Evolutionary conservation across 2,797 vertebrate genomes (phyloP).

Genomic region (Megaceryle alcyon): DNA sequence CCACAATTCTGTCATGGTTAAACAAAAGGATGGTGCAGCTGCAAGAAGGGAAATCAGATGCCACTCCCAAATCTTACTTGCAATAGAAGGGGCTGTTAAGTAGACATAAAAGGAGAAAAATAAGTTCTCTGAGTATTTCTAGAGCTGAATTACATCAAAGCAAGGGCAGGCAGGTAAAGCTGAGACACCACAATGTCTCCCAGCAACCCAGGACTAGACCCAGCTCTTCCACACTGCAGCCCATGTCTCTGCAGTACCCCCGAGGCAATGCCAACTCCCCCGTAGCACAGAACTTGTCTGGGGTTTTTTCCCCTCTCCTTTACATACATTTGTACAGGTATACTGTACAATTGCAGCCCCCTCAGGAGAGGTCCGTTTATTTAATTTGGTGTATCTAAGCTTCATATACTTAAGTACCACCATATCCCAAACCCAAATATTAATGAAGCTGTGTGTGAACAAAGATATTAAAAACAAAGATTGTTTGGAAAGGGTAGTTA

Average conservation of each 20-base stretch:
- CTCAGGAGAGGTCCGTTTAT: background rate
- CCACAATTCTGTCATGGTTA: fast-evolving
- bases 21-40: background rate
- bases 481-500: background rate
- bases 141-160: background rate
- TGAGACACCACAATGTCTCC: background rate
- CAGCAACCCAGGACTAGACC: background rate
- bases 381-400: background rate
- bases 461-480: background rate
- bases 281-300: background rate
- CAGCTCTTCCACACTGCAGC: background rate
- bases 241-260: background rate
- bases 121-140: background rate
- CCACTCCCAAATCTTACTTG: background rate
- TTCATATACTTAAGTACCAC: background rate
- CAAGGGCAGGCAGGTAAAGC: background rate
- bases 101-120: background rate
- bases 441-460: background rate
- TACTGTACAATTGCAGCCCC: background rate
- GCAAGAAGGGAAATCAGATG: background rate
- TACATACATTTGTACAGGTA: background rate
- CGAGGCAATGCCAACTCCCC: background rate
- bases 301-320: background rate
- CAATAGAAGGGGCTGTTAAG: background rate
- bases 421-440: background rate